Evolutionary conservation across 2,888 invertebrate genomes (phyloP), one percentile per base, ranked within the genome.

Genomic region (Pimpla rufipes): DNA sequence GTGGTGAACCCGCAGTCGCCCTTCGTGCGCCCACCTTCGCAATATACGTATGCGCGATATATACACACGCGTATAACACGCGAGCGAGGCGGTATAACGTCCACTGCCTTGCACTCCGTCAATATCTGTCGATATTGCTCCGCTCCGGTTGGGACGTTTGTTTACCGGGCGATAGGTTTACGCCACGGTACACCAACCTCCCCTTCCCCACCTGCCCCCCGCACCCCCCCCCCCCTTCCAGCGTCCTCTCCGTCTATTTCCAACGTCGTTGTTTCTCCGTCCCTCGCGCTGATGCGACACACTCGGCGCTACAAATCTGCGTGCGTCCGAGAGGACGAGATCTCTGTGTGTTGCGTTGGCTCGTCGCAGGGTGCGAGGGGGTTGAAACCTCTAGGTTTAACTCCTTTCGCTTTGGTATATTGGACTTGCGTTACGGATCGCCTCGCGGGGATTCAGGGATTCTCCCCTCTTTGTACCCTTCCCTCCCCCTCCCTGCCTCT

Each of bases 121-220:
- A 88, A 90, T 90, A 90, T 86, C 90, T 87, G 86, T 90, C 90
- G 89, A 89, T 90, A 88, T 89, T 86, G 77, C 82, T 85, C 81
- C 77, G 78, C 80, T 82, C 73, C 73, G 79, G 79, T 78, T 81
- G 84, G 68, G 80, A 70, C 80, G 77, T 80, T 83, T 80, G 83
- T 83, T 83, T 83, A 64, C 77, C 11, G 57, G 64, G 55, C 80
- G 83, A 83, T 78, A 78, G 73, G 45, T 73, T 42, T 59, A 83
- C 83, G 37, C 83, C 35, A 45, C 59, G 67, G 71, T 68, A 79
- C 23, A 67, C 74, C 70, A 18, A 83, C 18, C 62, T 52, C 40
- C 59, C 18, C 77, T 29, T n/a, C 73, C 21, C 18, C 42, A n/a
- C 50, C 37, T 50, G 11, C 29, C 45, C 40, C 4, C 64, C 57